These are phyloP conservation scores for Leucoma salicis DNA, from an alignment of 2,888 invertebrate species.

Conservation along the genomic window DNA sequence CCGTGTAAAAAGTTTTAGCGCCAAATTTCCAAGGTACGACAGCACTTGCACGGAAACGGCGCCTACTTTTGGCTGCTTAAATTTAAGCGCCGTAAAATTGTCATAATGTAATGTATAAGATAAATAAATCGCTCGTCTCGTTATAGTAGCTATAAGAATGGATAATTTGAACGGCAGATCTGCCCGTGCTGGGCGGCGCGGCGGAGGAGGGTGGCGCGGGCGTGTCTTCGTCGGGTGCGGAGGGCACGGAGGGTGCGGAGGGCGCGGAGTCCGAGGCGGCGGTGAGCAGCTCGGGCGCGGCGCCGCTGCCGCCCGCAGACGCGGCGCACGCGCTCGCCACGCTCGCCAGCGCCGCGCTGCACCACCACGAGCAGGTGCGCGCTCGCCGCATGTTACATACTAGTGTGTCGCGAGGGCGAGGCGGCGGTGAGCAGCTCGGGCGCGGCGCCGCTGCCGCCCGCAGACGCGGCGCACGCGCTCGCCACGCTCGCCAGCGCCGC, in stretches of 20 bases:
- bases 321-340: constrained; percentile 87
- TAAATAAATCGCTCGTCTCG: no score
- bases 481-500: constrained; percentile 89
- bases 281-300: constrained; percentile 27
- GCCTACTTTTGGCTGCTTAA: no score
- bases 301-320: constrained; percentile 62
- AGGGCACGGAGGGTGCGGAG: constrained; percentile 17
- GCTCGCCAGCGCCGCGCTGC: constrained; percentile 87
- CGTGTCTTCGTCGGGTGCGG: constrained; percentile 35
- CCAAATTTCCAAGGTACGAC: no score
- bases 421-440: constrained; percentile 48
- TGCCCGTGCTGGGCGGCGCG: background rate
- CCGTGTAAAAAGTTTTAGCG: no score
- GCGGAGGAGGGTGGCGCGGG: background rate
- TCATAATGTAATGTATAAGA: no score
- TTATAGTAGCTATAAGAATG: no score
- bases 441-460: constrained; percentile 66
- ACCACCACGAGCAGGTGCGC: constrained; percentile 46
- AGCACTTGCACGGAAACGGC: no score
- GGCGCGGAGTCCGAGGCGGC: constrained; percentile 18
- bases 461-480: constrained; percentile 85
- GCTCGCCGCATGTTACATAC: no score
- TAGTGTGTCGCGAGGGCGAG: no score
- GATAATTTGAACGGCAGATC: no score
- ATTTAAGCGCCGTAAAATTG: no score